A percentile compares a stretch with the other conserved stretches of the same genome.
Evolutionary conservation across 92 coral and sea anemone species (phyloP).

Genomic region (Hydrozoanthus gracilis): DNA sequence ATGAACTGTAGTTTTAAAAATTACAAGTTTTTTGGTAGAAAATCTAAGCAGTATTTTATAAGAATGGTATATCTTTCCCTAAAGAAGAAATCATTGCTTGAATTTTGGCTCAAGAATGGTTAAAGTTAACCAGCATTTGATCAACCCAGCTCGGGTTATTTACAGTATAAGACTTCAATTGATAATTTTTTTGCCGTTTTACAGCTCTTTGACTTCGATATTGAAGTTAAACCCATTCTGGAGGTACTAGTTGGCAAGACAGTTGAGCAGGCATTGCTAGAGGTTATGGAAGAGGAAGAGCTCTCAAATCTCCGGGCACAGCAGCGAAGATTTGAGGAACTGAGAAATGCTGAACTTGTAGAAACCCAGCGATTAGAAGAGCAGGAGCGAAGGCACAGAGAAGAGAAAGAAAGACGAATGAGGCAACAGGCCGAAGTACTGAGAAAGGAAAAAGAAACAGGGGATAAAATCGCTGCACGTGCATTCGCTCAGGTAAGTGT

Average conservation of each 20-base stretch:
- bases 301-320: constrained; percentile 95
- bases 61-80: too few species aligned
- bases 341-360: constrained; percentile 96
- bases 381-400: constrained; percentile 96
- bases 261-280: constrained; percentile 93
- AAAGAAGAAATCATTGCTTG: too few species aligned
- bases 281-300: constrained; percentile 99
- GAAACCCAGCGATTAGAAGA: constrained; percentile 98
- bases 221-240: constrained; percentile 95
- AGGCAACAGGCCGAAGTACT: constrained; percentile 95
- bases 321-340: constrained; percentile 91
- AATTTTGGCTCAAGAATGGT: too few species aligned
- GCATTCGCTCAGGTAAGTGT: constrained; percentile 94
- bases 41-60: too few species aligned
- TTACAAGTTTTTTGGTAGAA: too few species aligned
- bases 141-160: too few species aligned
- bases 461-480: constrained; percentile 97
- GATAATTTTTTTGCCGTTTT: background rate
- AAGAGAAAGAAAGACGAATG: constrained; percentile 98
- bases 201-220: constrained; percentile 92
- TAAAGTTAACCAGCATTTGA: too few species aligned
- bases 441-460: constrained; percentile 93
- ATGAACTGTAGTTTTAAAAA: too few species aligned
- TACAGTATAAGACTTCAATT: background rate
- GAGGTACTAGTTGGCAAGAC: constrained; percentile 98